These are phyloP conservation scores for Amphiura filiformis DNA, from an alignment of 35 echinoderm and acorn worm genomes.

Conservation along the genomic window DNA sequence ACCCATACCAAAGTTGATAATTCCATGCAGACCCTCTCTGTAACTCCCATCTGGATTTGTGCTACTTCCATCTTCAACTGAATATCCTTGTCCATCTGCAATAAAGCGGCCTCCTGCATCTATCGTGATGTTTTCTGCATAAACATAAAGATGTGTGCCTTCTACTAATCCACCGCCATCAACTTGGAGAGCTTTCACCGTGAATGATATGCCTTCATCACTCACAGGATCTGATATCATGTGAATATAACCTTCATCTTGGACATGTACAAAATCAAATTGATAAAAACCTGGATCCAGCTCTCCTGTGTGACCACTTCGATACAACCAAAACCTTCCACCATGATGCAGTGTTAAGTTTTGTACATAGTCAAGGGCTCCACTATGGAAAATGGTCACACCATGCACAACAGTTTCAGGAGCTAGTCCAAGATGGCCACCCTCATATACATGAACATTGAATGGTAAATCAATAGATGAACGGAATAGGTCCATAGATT, in stretches of 20 bases:
- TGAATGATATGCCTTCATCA: conserved; percentile 66
- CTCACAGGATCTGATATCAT: conserved; percentile 81
- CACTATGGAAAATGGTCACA: conserved; percentile 73
- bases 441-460: conserved; percentile 71
- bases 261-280: conserved; percentile 75
- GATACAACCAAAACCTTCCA: conserved; percentile 77
- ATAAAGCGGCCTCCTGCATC: conserved; percentile 71
- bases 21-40: conserved; percentile 65
- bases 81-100: conserved; percentile 70
- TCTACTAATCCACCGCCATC: conserved; percentile 87
- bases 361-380: conserved; percentile 54
- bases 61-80: conserved; percentile 37
- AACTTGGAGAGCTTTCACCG: conserved; percentile 51
- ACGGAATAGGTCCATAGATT: conserved; percentile 70
- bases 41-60: conserved; percentile 61
- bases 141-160: conserved; percentile 74
- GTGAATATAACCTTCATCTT: conserved; percentile 81
- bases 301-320: conserved; percentile 48
- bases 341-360: conserved; percentile 73
- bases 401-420: conserved; percentile 74
- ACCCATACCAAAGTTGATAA: conserved; percentile 81
- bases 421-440: conserved; percentile 70
- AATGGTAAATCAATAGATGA: conserved; percentile 73
- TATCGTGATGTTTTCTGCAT: conserved; percentile 82
- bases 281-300: conserved; percentile 46